phyloP scores from a whole-genome alignment of 2,797 vertebrate genomes.

The Novumbra hubbsi region DNA sequence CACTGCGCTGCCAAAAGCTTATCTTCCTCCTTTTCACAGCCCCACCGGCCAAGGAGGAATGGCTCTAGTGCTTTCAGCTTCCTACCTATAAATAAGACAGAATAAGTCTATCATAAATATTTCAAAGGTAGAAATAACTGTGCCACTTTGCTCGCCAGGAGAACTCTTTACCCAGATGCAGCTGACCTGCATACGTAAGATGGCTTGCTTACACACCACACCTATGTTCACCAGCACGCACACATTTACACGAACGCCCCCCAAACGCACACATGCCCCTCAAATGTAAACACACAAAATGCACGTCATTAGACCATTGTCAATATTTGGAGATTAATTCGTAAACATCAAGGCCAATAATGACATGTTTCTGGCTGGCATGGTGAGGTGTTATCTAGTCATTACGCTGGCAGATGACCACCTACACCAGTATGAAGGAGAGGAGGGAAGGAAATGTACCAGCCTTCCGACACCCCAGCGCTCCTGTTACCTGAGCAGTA shows the following conservation, averaged over 20 bases:
- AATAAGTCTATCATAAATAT: conserved; percentile 53
- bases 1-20: neutral
- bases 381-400: conserved; percentile 1
- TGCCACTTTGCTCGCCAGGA: conserved; percentile 16
- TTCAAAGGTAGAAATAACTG: conserved; percentile 48
- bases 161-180: neutral
- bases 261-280: neutral
- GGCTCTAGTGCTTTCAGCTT: conserved; percentile 22
- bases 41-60: conserved; percentile 35
- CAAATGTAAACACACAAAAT: neutral
- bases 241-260: neutral
- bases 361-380: neutral
- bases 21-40: conserved; percentile 23
- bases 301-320: neutral
- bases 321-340: conserved; percentile 3
- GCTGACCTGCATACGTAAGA: no score
- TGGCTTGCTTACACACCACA: neutral
- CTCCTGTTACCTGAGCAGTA: conserved; percentile 28
- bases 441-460: neutral
- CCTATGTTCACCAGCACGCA: conserved; percentile 9
- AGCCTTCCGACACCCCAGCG: conserved; percentile 5
- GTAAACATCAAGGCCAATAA: conserved; percentile 1
- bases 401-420: conserved; percentile 4
- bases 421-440: neutral
- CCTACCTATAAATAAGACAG: conserved; percentile 43